Percentiles rank a stretch among this genome's conserved stretches.
Evolutionary conservation across 2,797 vertebrate species (phyloP).

Genomic region (Dendrocincla fuliginosa): DNA sequence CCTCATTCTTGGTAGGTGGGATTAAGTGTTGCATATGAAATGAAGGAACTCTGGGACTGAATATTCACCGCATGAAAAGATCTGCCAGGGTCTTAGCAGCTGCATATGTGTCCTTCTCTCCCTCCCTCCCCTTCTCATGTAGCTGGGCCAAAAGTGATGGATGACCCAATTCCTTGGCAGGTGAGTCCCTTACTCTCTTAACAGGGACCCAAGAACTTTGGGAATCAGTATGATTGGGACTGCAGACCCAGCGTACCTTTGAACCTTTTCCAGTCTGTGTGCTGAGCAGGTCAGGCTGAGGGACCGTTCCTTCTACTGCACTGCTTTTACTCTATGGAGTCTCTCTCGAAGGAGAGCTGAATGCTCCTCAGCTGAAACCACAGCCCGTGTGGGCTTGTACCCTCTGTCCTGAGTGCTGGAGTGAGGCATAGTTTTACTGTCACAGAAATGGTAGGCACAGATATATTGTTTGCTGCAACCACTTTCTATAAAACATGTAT

Average conservation of each 20-base stretch:
- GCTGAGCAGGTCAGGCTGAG: neutral
- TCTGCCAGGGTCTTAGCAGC: neutral
- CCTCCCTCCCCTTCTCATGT: too few species aligned
- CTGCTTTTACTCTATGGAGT: neutral
- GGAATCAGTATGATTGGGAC: neutral
- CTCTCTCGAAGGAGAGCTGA: neutral
- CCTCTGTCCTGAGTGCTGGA: neutral
- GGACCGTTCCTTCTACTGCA: accelerated
- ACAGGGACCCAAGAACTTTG: neutral
- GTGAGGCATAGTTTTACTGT: neutral
- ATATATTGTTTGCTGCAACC: neutral
- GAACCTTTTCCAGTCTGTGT: neutral
- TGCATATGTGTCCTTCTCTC: accelerated
- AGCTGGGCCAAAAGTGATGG: neutral
- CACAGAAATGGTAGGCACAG: neutral
- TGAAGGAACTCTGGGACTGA: neutral
- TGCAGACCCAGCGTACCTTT: neutral
- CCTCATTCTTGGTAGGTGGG: neutral
- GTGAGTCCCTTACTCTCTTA: neutral
- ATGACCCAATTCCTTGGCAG: neutral
- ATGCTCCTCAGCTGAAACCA: neutral
- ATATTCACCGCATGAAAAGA: neutral
- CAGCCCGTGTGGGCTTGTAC: neutral
- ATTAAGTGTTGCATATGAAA: neutral
- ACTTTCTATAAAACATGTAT: neutral